phyloP scores from a whole-genome alignment of 2,113 vertebrate species.

The Tetraodon nigroviridis region DNA sequence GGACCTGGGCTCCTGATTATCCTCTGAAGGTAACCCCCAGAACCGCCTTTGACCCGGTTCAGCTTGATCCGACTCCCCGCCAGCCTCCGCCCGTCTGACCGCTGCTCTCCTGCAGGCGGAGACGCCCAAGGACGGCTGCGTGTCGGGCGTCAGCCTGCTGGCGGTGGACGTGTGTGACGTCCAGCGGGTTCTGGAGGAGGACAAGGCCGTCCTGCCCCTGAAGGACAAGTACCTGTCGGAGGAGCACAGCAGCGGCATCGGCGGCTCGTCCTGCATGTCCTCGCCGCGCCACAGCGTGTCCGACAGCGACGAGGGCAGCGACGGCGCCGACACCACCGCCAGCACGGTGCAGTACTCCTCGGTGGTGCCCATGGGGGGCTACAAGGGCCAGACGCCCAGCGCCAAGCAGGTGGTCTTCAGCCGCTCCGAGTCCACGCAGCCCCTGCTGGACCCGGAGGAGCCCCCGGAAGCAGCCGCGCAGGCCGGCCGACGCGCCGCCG shows the following conservation, averaged over 20 bases:
- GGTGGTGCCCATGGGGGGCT: constrained; percentile 83
- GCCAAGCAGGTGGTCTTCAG: constrained; percentile 78
- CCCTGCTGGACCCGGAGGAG: constrained; percentile 88
- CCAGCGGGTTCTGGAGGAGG: constrained; percentile 81
- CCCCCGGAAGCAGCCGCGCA: constrained; percentile 60
- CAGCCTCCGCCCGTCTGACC: no score
- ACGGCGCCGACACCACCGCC: constrained; percentile 85
- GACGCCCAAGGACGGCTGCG: constrained; percentile 80
- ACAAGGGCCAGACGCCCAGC: constrained; percentile 84
- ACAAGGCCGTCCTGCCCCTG: constrained; percentile 81
- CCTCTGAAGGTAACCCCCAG: constrained; percentile 84
- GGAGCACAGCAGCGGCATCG: constrained; percentile 96
- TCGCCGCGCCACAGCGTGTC: constrained; percentile 93
- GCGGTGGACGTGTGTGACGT: constrained; percentile 83
- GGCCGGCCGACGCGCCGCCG: constrained; percentile 62
- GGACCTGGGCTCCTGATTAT: constrained; percentile 90
- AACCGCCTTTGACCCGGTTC: no score
- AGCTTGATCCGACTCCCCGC: no score
- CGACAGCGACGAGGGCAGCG: constrained; percentile 85
- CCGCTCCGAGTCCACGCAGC: constrained; percentile 94
- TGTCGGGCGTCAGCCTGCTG: constrained; percentile 86
- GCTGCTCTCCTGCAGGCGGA: constrained; percentile 71
- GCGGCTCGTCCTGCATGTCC: constrained; percentile 95
- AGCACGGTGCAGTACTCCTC: constrained; percentile 95
- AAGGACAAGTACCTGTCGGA: constrained; percentile 90